Conservation (phyloP, 2,797 vertebrate species). For the Novumbra hubbsi region DNA sequence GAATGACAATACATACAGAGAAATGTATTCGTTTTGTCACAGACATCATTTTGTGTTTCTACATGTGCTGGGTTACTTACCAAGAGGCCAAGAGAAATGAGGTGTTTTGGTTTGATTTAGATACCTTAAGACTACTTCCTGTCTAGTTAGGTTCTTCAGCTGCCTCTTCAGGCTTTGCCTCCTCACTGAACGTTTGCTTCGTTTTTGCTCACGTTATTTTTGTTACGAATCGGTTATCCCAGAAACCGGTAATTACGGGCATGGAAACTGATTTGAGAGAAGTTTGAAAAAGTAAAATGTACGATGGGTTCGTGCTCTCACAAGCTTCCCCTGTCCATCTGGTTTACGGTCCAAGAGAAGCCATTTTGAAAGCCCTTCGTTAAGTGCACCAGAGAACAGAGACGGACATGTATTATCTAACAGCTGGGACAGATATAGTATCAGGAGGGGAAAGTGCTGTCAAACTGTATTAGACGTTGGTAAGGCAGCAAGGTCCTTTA, state of each 20-base stretch:
- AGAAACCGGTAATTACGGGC: not conserved
- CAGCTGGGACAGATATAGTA: not conserved
- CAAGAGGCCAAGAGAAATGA: not conserved
- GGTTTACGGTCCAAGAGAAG: not conserved
- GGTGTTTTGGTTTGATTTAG: conserved; percentile 1
- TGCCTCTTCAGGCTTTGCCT: not conserved
- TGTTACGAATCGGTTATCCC: not conserved
- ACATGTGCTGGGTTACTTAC: conserved; percentile 39
- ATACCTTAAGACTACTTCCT: conserved; percentile 1
- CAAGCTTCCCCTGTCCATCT: not conserved
- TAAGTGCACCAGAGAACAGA: not conserved
- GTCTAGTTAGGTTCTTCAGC: not conserved
- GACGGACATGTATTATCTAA: not conserved
- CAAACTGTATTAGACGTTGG: not conserved
- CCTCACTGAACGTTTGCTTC: not conserved
- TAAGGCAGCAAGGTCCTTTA: conserved; percentile 16
- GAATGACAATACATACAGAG: not conserved
- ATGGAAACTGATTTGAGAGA: not conserved
- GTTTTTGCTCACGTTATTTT: not conserved
- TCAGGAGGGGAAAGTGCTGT: not conserved
- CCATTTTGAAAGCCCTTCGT: not conserved
- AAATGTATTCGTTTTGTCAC: conserved; percentile 40
- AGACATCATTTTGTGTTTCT: conserved; percentile 15
- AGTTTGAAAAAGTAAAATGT: not conserved
- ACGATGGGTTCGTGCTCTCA: not conserved